Base-by-base conservation (phyloP, 2,888 invertebrate genomes). In the Molorchus minor region DNA sequence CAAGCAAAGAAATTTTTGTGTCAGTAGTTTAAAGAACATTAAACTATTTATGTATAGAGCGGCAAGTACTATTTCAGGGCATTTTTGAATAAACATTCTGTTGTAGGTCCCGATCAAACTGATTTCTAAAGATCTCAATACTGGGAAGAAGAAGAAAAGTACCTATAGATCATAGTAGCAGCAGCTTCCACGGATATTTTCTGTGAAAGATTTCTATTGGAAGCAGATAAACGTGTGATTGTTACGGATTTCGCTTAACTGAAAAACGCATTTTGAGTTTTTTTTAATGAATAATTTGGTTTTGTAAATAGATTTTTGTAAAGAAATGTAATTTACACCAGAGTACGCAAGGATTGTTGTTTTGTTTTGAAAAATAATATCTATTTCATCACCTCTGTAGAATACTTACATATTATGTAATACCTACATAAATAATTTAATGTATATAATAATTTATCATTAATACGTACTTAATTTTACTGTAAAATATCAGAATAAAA, bases 21-120 rank as follows among this genome's bases (percentile, higher is more conserved):
- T 30, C 12, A 38, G 12, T n/a, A n/a, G n/a, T n/a, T 33, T 33
- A 33, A n/a, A 33, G 2, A n/a, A 33, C 35, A 33, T 30, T 8
- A 8, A 33, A 54, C n/a, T 57, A 56, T 17, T 57, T 38, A 8
- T 19, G 25, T 25, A 25, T 8, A 25, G 8, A 25, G 8, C 25
- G 4, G 25, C 8, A 33, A 33, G 33, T 12, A 33, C 3, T 12
- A n/a, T 10, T 33, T 3, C 12, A 5, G 20, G 38, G 29, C 33
- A 44, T 15, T 49, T 51, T 44, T 45, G 12, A 33, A 13, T 40
- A 7, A 20, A 16, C 33, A 19, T 38, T 16, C 15, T 83, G 41
- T 68, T 85, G 68, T 83, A 85, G 86, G 85, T 82, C 85, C 85
- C 75, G 85, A 84, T 77, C 84, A 85, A 80, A 84, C 85, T 74